phyloP scores from a whole-genome alignment of 1,140 invertebrate genomes.

The Dufourea novaeangliae region DNA sequence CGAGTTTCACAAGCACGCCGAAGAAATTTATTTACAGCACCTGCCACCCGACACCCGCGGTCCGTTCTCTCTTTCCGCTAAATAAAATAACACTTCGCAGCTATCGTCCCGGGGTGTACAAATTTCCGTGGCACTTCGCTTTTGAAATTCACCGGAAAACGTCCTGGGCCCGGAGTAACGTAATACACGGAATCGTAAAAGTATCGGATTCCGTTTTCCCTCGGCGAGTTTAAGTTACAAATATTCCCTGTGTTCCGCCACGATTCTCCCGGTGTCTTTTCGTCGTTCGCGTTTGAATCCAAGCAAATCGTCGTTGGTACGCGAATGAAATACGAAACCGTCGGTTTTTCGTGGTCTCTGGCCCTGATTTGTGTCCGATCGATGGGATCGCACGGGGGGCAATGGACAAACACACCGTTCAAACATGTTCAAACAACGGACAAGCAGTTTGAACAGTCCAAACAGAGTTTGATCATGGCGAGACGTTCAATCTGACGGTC shows the following conservation, averaged over 20 bases:
- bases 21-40: conserved; percentile 28
- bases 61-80: not conserved
- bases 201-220: conserved; percentile 35
- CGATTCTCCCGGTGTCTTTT: conserved; percentile 22
- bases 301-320: conserved; percentile 30
- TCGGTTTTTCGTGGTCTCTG: no score
- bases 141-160: conserved; percentile 12
- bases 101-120: conserved; percentile 15
- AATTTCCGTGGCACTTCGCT: conserved; percentile 16
- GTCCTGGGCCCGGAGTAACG: conserved; percentile 3
- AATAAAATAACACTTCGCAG: not conserved
- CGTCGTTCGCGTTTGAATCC: conserved; percentile 12
- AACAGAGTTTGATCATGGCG: no score
- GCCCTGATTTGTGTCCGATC: no score
- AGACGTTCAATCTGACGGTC: no score
- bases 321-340: conserved; percentile 11
- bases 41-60: not conserved
- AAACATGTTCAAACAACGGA: no score
- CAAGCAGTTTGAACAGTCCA: no score
- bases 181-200: conserved; percentile 19
- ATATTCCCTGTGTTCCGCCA: conserved; percentile 33
- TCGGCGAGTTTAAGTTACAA: conserved; percentile 44
- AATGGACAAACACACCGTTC: no score
- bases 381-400: no score
- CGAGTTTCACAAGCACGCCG: not conserved